These are phyloP conservation scores for Exephanes ischioxanthus DNA, from an alignment of 2,888 invertebrate species.

Conservation along the genomic window DNA sequence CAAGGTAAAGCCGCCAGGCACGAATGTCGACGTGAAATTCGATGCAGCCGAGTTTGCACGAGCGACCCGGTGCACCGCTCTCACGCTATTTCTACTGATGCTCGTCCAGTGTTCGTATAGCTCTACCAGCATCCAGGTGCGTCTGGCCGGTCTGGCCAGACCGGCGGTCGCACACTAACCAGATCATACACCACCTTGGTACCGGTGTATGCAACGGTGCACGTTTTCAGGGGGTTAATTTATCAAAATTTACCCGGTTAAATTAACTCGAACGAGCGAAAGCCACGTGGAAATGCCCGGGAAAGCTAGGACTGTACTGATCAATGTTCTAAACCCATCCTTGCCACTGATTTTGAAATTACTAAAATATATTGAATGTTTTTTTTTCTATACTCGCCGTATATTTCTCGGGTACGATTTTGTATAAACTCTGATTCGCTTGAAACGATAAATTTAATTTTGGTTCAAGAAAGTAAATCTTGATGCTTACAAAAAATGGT, in stretches of 20 bases:
- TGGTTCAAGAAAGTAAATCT: neutral
- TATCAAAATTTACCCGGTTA: neutral
- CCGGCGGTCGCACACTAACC: too few relatives aligned
- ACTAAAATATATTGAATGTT: neutral
- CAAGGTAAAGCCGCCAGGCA: conserved; percentile 61
- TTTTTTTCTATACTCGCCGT: too few relatives aligned
- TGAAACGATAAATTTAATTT: neutral
- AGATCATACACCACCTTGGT: neutral
- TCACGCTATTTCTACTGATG: neutral
- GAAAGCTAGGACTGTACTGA: neutral
- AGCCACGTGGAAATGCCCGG: neutral
- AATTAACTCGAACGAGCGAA: neutral
- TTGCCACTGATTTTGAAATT: neutral
- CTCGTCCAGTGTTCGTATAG: neutral
- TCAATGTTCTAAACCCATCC: neutral
- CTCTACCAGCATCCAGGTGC: neutral
- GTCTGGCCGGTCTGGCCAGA: too few relatives aligned
- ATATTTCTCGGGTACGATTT: neutral
- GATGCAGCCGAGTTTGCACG: conserved; percentile 51
- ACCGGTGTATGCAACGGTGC: neutral
- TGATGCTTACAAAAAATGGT: neutral
- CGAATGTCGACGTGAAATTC: conserved; percentile 65
- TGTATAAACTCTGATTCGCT: too few relatives aligned
- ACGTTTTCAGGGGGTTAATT: neutral
- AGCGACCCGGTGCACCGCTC: neutral